A percentile compares a stretch with the other conserved stretches of the same genome.
These are phyloP conservation scores for Sitobion miscanthi DNA, from an alignment of 1,140 invertebrate species.

Conservation along the genomic window DNA sequence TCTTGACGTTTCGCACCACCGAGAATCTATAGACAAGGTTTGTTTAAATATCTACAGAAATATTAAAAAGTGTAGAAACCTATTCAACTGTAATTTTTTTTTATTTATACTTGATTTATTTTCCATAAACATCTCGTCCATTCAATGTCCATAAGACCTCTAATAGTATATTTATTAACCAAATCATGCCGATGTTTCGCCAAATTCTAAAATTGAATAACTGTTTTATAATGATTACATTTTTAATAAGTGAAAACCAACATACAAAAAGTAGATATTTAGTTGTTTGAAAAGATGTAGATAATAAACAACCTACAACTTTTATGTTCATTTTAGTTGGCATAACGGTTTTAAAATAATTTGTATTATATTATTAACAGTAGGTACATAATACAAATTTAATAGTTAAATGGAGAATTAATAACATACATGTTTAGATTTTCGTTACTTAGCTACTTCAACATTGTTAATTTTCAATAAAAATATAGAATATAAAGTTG, in stretches of 20 bases:
- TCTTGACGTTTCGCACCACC: neutral
- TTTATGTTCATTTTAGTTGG: constrained; percentile 17
- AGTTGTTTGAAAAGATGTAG: neutral
- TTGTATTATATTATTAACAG: neutral
- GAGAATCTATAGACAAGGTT: neutral
- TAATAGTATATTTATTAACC: neutral
- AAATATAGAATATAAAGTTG: neutral
- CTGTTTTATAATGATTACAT: neutral
- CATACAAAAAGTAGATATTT: constrained; percentile 18
- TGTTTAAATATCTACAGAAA: neutral
- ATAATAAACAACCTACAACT: constrained; percentile 28
- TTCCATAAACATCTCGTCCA: constrained; percentile 48
- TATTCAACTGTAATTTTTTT: neutral
- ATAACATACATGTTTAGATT: neutral
- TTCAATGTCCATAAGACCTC: constrained; percentile 44
- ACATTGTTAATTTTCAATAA: neutral
- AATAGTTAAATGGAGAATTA: neutral
- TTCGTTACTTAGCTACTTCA: neutral
- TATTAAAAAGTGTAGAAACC: neutral
- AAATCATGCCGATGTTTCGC: constrained; percentile 20
- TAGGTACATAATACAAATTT: neutral
- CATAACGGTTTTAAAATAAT: neutral
- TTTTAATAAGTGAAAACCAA: neutral
- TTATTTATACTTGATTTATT: constrained; percentile 34
- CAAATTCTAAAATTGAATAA: constrained; percentile 39